phyloP scores from a whole-genome alignment of 2,888 invertebrate genomes.

The Notodonta dromedarius region DNA sequence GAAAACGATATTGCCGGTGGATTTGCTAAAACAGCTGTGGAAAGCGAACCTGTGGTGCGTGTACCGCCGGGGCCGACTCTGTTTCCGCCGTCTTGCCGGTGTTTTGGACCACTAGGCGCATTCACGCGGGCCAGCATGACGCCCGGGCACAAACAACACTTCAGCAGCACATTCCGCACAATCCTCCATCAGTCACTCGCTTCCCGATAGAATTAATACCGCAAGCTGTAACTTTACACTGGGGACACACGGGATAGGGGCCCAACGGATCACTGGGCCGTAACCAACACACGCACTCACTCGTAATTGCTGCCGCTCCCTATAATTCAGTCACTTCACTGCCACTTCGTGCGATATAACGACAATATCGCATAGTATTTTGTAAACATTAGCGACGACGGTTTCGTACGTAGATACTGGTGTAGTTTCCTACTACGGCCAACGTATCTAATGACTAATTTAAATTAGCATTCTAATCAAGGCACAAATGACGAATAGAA shows the following conservation, averaged over 20 bases:
- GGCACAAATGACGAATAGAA: conserved; percentile 37
- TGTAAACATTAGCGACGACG: conserved; percentile 67
- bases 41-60: conserved; percentile 73
- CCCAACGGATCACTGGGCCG: conserved; percentile 68
- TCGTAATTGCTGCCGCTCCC: conserved; percentile 66
- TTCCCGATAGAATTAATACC: conserved; percentile 53
- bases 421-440: conserved; percentile 35
- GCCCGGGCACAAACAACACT: conserved; percentile 58
- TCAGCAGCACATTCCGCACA: conserved; percentile 60
- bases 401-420: conserved; percentile 46
- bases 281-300: conserved; percentile 74
- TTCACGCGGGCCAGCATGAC: conserved; percentile 72
- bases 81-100: conserved; percentile 77
- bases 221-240: conserved; percentile 62
- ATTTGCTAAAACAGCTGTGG: conserved; percentile 11
- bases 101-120: conserved; percentile 64
- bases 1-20: no score
- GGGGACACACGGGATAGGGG: conserved; percentile 57
- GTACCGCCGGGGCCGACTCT: conserved; percentile 63
- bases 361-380: conserved; percentile 62
- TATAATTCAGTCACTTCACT: conserved; percentile 64
- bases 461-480: conserved; percentile 30
- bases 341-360: conserved; percentile 58
- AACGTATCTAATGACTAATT: conserved; percentile 27
- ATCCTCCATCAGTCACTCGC: conserved; percentile 75